phyloP scores from a whole-genome alignment of 2,888 invertebrate species.

The Watsonalla cultraria region DNA sequence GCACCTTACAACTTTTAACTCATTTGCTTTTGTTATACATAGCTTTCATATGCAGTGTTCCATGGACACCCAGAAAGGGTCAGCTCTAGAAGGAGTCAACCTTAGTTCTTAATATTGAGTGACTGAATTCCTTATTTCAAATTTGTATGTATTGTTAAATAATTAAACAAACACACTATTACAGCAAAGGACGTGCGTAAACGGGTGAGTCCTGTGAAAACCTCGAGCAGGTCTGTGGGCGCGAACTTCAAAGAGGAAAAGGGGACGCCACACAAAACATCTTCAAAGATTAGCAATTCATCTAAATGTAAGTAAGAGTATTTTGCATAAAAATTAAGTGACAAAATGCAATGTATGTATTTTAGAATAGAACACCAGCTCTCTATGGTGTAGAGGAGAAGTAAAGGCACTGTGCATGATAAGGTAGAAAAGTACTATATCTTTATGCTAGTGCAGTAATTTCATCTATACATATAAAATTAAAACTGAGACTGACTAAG shows the following conservation, averaged over 20 bases:
- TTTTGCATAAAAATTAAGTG: too few relatives aligned
- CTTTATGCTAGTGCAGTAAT: too few relatives aligned
- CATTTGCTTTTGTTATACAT: not conserved
- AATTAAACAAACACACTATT: conserved; percentile 1
- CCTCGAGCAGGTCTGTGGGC: conserved; percentile 28
- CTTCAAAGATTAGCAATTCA: conserved; percentile 34
- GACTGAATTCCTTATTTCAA: not conserved
- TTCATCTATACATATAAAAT: too few relatives aligned
- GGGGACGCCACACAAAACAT: conserved; percentile 27
- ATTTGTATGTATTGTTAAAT: too few relatives aligned
- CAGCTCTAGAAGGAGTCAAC: too few relatives aligned
- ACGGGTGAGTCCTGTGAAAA: conserved; percentile 23
- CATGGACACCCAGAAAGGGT: too few relatives aligned
- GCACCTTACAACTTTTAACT: too few relatives aligned
- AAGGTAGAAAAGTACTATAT: too few relatives aligned
- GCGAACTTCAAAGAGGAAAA: conserved; percentile 34
- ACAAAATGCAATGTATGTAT: too few relatives aligned
- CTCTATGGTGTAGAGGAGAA: too few relatives aligned
- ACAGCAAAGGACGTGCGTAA: conserved; percentile 32
- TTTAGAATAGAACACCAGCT: not conserved
- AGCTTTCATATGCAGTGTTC: not conserved
- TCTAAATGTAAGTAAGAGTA: conserved; percentile 50
- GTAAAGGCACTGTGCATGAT: too few relatives aligned
- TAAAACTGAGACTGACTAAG: too few relatives aligned
- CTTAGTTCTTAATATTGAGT: not conserved